Conservation (phyloP, 2,113 vertebrate genomes). For the Neofelis nebulosa region DNA sequence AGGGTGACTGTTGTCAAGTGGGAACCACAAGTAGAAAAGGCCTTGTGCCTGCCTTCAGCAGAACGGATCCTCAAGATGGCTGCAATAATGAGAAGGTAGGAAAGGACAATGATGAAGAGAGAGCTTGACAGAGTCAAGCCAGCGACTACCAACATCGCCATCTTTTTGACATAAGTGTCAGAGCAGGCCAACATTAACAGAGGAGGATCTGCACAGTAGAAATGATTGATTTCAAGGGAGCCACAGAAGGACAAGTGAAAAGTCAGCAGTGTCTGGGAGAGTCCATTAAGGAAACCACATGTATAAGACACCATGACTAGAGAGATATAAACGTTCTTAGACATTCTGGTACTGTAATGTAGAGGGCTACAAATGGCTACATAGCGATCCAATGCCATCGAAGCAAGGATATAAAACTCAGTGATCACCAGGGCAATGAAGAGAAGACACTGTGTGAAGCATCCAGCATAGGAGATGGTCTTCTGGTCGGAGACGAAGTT, state of each 20-base stretch:
- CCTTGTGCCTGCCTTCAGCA: conserved; percentile 60
- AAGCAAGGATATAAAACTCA: conserved; percentile 71
- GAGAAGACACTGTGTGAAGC: conserved; percentile 67
- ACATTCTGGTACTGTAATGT: conserved; percentile 66
- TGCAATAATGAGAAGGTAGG: conserved; percentile 46
- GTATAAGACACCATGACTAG: conserved; percentile 26
- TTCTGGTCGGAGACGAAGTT: conserved; percentile 55
- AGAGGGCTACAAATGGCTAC: conserved; percentile 75
- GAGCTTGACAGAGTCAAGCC: conserved; percentile 60
- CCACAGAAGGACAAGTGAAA: conserved; percentile 71
- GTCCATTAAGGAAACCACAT: conserved; percentile 59
- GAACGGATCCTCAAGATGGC: conserved; percentile 46
- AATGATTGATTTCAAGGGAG: conserved; percentile 69
- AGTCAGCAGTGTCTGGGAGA: conserved; percentile 63
- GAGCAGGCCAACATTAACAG: conserved; percentile 70
- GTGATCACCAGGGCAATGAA: conserved; percentile 71
- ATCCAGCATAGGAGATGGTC: conserved; percentile 58
- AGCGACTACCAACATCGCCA: conserved; percentile 44
- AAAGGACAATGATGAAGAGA: conserved; percentile 54
- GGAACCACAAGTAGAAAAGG: conserved; percentile 70
- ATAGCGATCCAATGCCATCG: conserved; percentile 71
- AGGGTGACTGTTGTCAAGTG: conserved; percentile 54
- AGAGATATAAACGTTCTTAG: not conserved
- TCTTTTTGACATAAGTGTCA: conserved; percentile 34
- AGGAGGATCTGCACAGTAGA: conserved; percentile 75